Base-by-base conservation (phyloP, 2,113 vertebrate genomes). In the Motacilla tschutschensis region DNA sequence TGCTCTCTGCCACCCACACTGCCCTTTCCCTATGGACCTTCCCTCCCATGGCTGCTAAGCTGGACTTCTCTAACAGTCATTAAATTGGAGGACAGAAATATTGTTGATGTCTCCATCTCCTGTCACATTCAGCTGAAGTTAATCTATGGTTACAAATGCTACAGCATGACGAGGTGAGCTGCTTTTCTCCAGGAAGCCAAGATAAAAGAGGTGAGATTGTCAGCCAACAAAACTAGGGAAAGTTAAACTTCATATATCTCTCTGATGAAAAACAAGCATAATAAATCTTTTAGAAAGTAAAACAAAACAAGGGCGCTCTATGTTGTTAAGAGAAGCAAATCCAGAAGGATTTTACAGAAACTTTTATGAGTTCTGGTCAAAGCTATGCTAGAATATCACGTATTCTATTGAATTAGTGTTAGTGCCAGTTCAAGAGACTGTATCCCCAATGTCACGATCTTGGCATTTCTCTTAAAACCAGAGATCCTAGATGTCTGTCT, bases 131-230 rank as follows among this genome's bases (percentile, higher is more conserved):
- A 75, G 38, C 18, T 65, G 78, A 79, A 88, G 46, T 2, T 88
- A 74, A 73, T 76, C 75, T 55, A 51, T 47, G 55, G 63, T 90
- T 82, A 91, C 87, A 79, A 91, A 79, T 40, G 46, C 81, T 75
- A n/a, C 36, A 64, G 78, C 50, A 10, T 24, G 86, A 93, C 83
- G 88, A 92, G 77, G 83, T 87, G 91, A 93, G 62, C 76, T 54
- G 64, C 69, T 77, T 77, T 85, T 69, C 87, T 79, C 71, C 76
- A 69, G 67, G 85, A 93, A 89, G 59, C 81, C 63, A 79, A 89
- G 91, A 94, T 92, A 78, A 93, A 95, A 93, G 87, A 91, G 73
- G 77, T 85, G 79, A 93, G 79, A 87, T 70, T 91, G 87, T 87
- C 85, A 92, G 89, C 91, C 94, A 93, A 87, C 73, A 89, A 92